Percentiles rank a stretch among this genome's conserved stretches.
phyloP scores from a whole-genome alignment of 2,888 invertebrate species.

The Dichetophora obliterata region DNA sequence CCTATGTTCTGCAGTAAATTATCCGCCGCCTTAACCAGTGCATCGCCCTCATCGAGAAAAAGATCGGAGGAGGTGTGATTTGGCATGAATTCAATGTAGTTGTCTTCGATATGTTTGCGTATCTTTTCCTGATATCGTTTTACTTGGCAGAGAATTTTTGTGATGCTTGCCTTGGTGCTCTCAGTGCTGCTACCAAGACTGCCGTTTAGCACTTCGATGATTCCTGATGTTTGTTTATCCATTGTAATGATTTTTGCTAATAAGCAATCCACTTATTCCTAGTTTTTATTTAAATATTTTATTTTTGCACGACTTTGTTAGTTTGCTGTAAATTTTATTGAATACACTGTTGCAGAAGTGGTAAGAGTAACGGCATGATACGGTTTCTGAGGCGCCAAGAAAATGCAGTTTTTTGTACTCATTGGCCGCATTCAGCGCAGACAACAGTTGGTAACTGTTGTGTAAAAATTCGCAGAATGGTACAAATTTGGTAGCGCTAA shows the following conservation, averaged over 20 bases:
- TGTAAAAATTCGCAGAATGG: too few species aligned
- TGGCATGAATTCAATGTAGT: constrained; percentile 66
- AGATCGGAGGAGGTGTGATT: constrained; percentile 64
- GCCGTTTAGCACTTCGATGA: constrained; percentile 34
- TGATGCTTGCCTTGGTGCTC: constrained; percentile 60
- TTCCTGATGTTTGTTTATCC: constrained; percentile 18
- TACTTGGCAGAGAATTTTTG: constrained; percentile 61
- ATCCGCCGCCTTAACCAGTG: constrained; percentile 60
- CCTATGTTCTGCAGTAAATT: constrained; percentile 71
- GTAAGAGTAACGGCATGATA: too few species aligned
- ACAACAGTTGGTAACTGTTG: too few species aligned
- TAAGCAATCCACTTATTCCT: background rate
- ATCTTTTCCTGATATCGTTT: constrained; percentile 64
- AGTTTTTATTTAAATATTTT: background rate
- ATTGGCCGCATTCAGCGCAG: too few species aligned
- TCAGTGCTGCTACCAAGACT: constrained; percentile 48
- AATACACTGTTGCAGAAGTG: too few species aligned
- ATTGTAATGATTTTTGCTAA: background rate
- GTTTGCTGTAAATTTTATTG: too few species aligned
- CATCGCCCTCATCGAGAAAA: constrained; percentile 62
- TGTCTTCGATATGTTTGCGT: constrained; percentile 66
- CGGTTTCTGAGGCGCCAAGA: too few species aligned
- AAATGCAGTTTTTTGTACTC: too few species aligned
- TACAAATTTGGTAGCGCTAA: too few species aligned
- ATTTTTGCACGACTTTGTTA: background rate